Evolutionary conservation across 1,140 invertebrate species (phyloP), one percentile per base, ranked within the genome.

Genomic region (Venturia canescens): DNA sequence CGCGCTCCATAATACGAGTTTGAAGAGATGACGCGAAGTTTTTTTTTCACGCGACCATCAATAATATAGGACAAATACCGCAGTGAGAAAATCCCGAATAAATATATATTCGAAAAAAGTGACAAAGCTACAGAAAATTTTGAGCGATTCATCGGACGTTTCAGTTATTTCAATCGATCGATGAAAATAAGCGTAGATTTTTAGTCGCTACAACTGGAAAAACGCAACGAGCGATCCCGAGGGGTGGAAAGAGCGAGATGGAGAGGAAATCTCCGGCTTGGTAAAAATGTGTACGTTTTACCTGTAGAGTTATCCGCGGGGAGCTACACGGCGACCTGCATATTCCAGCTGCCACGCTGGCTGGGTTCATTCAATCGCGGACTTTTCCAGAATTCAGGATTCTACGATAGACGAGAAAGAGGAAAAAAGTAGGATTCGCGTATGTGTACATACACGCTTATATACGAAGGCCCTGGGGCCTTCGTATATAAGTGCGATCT

Each of bases 331-430:
- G n/a, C 85, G 88, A 89, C 86, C 82, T 84, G 86, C 84, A 53
- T 53, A n/a, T 21, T 53, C 89, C 89, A 90, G 89, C 89, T 89
- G 89, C 71, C 87, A n/a, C 50, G 50, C 1, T 53, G 50, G 50
- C 50, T 53, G 50, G n/a, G 86, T 87, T 34, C 84, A 88, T 89
- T 89, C 85, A 86, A 83, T 83, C 75, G 81, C 75, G 81, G 76
- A 77, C 83, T 80, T 90, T 90, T 89, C 89, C 50, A 88, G 89
- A 90, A 88, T 90, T 88, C 83, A 84, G 89, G 87, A 90, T 88
- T 89, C 87, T 85, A 85, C 72, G 66, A 82, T 80, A 78, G 26
- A 76, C 67, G 76, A 66, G 34, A 63, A 82, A 71, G 80, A 80
- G 70, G 84, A 44, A 69, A 86, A 83, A 85, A 82, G 63, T n/a